Evolutionary conservation across 92 coral and sea anemone species (phyloP).

Genomic region (Pocillopora meandrina): DNA sequence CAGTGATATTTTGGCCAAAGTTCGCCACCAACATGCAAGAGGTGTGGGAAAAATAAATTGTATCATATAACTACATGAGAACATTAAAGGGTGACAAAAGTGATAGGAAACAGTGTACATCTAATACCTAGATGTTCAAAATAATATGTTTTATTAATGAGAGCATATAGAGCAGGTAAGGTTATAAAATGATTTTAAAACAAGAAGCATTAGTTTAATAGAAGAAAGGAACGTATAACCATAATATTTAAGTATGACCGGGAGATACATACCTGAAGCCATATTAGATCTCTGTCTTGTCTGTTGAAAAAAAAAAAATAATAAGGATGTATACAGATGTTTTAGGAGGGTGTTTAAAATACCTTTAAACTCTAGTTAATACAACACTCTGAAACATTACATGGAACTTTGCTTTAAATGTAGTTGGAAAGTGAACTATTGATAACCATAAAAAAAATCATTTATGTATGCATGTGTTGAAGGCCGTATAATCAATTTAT

Average conservation of each 20-base stretch:
- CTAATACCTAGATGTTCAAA: conserved; percentile 43
- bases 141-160: conserved; percentile 37
- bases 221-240: conserved; percentile 43
- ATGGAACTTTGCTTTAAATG: conserved; percentile 49
- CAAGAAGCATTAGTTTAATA: conserved; percentile 47
- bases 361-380: conserved; percentile 45
- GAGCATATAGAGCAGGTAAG: conserved; percentile 41
- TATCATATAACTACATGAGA: conserved; percentile 53
- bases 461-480: conserved; percentile 50
- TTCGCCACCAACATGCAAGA: conserved; percentile 49
- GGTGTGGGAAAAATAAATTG: conserved; percentile 54
- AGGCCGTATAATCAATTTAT: conserved; percentile 44
- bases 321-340: conserved; percentile 36
- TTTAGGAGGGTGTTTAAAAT: conserved; percentile 46
- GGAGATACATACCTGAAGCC: conserved; percentile 54
- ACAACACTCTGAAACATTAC: conserved; percentile 49
- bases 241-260: conserved; percentile 41
- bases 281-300: conserved; percentile 49
- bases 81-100: conserved; percentile 49
- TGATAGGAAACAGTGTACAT: conserved; percentile 39
- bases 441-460: conserved; percentile 36
- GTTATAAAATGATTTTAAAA: conserved; percentile 42
- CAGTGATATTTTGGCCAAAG: conserved; percentile 45
- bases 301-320: conserved; percentile 34
- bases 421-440: conserved; percentile 51